Evolutionary conservation across 1,140 invertebrate genomes (phyloP), one percentile per base, ranked within the genome.

Genomic region (Heterodera schachtii): DNA sequence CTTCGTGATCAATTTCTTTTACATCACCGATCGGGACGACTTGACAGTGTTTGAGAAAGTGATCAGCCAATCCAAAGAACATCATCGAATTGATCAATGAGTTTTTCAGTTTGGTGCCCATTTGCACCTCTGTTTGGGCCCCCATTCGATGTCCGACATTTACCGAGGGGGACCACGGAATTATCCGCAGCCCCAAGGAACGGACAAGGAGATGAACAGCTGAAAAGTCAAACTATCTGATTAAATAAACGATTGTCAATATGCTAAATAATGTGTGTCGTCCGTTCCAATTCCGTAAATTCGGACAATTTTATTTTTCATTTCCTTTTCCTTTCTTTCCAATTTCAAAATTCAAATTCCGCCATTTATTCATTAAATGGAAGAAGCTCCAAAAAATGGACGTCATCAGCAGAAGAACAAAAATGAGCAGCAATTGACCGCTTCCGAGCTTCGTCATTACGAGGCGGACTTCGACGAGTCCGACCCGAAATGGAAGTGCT

Each of bases 1-100:
- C 9, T 78, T 78, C 64, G 64, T 78, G 66, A 64, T 78, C 41
- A 78, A 78, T 13, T 78, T 78, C 70, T 78, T 69, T 64, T 78
- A 78, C 31, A 66, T 78, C 44, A 78, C 21, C 21, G 77, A 78
- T 49, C 66, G 47, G 77, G 77, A 78, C 31, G 66, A 66, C 13
- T 64, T 78, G n/a, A 78, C 77, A 52, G 60, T 78, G 8, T 78
- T 78, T 21, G 77, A 78, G 44, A 78, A 78, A 44, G 77, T 78
- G 41, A 78, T 47, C 1, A 16, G 3, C n/a, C 7, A 43, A 16
- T 71, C 19, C n/a, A 64, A 69, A 31, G 31, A 31, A 31, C 31
- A 52, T 11, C 49, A 52, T 21, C 19, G 9, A 31, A 2, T 43
- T n/a, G 3, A 67, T 43, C 19, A n/a, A 9, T n/a, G 3, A 2